phyloP scores from a whole-genome alignment of 2,797 vertebrate genomes.

The Hippocampus kuda region DNA sequence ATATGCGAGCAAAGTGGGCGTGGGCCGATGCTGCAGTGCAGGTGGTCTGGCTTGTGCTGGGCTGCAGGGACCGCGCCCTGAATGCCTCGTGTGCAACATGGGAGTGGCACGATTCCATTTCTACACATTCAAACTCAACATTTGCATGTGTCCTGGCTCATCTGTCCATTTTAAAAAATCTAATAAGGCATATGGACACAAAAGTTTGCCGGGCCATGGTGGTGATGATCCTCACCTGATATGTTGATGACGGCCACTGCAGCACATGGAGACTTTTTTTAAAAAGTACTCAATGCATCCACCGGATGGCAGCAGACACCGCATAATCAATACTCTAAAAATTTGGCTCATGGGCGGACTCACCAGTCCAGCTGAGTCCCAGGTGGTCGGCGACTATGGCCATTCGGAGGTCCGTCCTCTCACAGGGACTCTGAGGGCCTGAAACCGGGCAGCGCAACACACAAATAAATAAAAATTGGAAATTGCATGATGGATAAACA shows the following conservation, averaged over 20 bases:
- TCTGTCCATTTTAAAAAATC: not conserved
- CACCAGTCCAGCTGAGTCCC: constrained; percentile 99
- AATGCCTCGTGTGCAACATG: constrained; percentile 2
- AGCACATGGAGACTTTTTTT: constrained; percentile 20
- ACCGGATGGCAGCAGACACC: constrained; percentile 50
- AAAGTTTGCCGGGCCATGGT: not conserved
- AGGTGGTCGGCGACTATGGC: constrained; percentile 98
- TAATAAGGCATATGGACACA: not conserved
- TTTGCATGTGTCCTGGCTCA: not conserved
- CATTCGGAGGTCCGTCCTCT: constrained; percentile 98
- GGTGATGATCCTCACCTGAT: constrained; percentile 2
- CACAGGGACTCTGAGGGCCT: constrained; percentile 99
- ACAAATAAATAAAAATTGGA: constrained; percentile 1
- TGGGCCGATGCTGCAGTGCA: constrained; percentile 60
- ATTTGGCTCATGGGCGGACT: constrained; percentile 27
- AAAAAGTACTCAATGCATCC: constrained; percentile 19
- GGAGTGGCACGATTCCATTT: not conserved
- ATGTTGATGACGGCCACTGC: constrained; percentile 32
- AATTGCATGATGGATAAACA: not conserved
- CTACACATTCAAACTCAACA: not conserved
- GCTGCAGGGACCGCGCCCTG: constrained; percentile 61
- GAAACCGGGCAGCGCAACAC: constrained; percentile 27
- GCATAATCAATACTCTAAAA: accelerated
- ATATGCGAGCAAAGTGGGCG: constrained; percentile 13
- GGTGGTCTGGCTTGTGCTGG: constrained; percentile 30